Base-by-base conservation (phyloP, 2,888 invertebrate species). In the Pristionchus arcanus region DNA sequence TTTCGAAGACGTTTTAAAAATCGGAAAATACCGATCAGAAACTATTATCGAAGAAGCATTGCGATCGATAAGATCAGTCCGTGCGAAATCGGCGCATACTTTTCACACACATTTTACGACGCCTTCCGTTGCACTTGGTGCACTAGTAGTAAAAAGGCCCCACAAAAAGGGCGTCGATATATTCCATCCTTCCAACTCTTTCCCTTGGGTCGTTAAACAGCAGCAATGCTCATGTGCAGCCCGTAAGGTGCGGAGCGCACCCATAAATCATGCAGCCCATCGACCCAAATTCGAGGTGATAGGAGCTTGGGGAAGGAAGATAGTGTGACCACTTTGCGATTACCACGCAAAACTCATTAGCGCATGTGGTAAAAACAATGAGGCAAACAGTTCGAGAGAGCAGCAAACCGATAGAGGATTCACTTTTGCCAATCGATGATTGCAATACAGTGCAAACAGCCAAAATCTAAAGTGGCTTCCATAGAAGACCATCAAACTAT, bases 41-140 rank as follows among this genome's bases (percentile, higher is more conserved):
- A n/a, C n/a, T n/a, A n/a, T n/a, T n/a, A n/a, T n/a, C n/a, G n/a
- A n/a, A n/a, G n/a, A n/a, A n/a, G n/a, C n/a, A n/a, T n/a, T n/a
- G n/a, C n/a, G 42, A 83, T 21, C 11, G 53, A 28, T 7, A 59
- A 55, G 84, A 34, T 31, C 55, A 84, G 15, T 4, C 28, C n/a
- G 53, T 37, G 55, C 66, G 25, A 16, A 37, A 25, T n/a, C 34
- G 37, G n/a, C 15, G 4, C 5, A 9, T 15, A 55, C 34, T 90
- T 90, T n/a, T n/a, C n/a, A n/a, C n/a, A n/a, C 85, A 63, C 83
- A 83, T 49, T 71, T 71, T 71, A 68, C n/a, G 13, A 28, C 71
- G 2, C 15, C 9, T 77, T 42, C 31, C 71, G 11, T 7, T 71
- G 31, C 15, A 71, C 55, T 28, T 31, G 1, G 15, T 31, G 71